phyloP scores from a whole-genome alignment of 2,113 vertebrate genomes.

The Syngnathoides biaculeatus region DNA sequence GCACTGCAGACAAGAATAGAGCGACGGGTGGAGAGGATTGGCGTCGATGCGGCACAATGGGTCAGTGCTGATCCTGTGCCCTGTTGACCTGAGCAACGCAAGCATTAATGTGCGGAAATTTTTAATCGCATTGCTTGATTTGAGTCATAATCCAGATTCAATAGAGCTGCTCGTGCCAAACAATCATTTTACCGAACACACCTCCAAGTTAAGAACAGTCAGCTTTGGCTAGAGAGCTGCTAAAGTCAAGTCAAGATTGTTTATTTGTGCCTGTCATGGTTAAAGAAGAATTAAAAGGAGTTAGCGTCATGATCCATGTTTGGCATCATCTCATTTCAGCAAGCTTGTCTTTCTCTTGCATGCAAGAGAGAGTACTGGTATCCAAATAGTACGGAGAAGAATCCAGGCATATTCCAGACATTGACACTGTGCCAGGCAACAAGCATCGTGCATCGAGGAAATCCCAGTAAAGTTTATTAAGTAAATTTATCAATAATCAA shows the following conservation, averaged over 20 bases:
- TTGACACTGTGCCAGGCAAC: conserved; percentile 32
- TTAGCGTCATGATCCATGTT: conserved; percentile 32
- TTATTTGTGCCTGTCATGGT: neutral
- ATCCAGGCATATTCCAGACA: conserved; percentile 16
- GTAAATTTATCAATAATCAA: conserved; percentile 40
- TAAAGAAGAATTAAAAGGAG: conserved; percentile 20
- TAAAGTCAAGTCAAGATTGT: conserved; percentile 17
- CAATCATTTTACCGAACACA: conserved; percentile 3
- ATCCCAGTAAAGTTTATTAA: conserved; percentile 40
- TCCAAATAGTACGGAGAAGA: conserved; percentile 48
- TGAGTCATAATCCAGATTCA: conserved; percentile 42
- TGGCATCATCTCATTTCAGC: conserved; percentile 30
- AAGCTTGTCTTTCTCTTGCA: conserved; percentile 36
- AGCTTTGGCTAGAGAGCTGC: conserved; percentile 11
- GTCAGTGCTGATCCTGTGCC: conserved; percentile 28
- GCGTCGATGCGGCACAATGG: conserved; percentile 39
- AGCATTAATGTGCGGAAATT: conserved; percentile 45
- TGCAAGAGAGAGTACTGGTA: conserved; percentile 38
- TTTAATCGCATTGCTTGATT: conserved; percentile 50
- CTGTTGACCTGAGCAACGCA: conserved; percentile 57
- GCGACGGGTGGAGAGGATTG: conserved; percentile 36
- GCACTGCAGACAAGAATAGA: conserved; percentile 43
- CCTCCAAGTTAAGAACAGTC: conserved; percentile 3
- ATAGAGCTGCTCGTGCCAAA: conserved; percentile 35
- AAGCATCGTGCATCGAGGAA: conserved; percentile 43